These are phyloP conservation scores for Bombus balteatus DNA, from an alignment of 1,140 invertebrate genomes.

Conservation along the genomic window DNA sequence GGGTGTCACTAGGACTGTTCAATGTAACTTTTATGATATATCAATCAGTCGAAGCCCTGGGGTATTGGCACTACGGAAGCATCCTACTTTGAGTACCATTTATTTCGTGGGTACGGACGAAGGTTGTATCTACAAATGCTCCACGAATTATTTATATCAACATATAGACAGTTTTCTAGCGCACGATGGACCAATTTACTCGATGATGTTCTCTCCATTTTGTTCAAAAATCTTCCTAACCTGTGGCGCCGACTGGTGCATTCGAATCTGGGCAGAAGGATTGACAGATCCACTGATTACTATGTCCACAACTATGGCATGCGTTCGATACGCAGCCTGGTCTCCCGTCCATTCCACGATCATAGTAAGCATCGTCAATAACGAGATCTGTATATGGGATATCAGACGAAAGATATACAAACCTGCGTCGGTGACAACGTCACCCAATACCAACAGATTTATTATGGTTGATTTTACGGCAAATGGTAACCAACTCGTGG, in stretches of 20 bases:
- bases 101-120: conserved; percentile 93
- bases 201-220: conserved; percentile 90
- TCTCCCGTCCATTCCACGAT: conserved; percentile 92
- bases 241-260: conserved; percentile 92
- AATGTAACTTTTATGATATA: conserved; percentile 75
- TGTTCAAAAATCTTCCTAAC: conserved; percentile 90
- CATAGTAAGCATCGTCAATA: conserved; percentile 88
- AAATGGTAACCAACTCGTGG: conserved; percentile 86
- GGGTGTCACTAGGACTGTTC: conserved; percentile 79
- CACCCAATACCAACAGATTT: conserved; percentile 77
- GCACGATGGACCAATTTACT: conserved; percentile 91
- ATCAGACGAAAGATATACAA: conserved; percentile 86
- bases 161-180: conserved; percentile 89
- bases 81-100: conserved; percentile 86
- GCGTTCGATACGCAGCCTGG: conserved; percentile 89
- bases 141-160: conserved; percentile 85
- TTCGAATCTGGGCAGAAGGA: conserved; percentile 89
- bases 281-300: conserved; percentile 87
- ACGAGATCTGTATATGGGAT: conserved; percentile 89
- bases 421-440: conserved; percentile 84
- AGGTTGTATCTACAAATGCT: conserved; percentile 91
- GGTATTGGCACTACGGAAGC: conserved; percentile 85
- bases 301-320: conserved; percentile 82
- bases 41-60: conserved; percentile 84
- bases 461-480: conserved; percentile 84